Evolutionary conservation across 2,113 vertebrate species (phyloP).

Genomic region (Sinosuthora webbiana): DNA sequence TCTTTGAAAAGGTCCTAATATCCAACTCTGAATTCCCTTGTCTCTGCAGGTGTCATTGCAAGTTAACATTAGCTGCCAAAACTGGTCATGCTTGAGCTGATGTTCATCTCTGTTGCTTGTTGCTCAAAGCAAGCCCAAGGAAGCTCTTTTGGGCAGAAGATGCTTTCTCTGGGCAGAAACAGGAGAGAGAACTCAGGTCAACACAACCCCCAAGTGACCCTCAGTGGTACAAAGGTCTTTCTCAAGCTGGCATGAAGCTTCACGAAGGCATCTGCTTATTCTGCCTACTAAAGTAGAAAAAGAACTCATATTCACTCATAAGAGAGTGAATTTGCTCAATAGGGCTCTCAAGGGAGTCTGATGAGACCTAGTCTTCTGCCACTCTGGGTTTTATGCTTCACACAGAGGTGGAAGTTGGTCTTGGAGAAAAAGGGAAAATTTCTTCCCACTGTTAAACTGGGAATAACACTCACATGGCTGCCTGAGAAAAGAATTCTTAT

Average conservation of each 20-base stretch:
- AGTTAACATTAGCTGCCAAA: not conserved
- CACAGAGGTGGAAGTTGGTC: not conserved
- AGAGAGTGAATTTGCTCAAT: not conserved
- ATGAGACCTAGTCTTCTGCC: not conserved
- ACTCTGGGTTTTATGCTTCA: not conserved
- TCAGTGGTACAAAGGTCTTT: not conserved
- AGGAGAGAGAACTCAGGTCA: not conserved
- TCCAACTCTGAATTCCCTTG: not conserved
- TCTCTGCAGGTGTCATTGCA: conserved; percentile 12
- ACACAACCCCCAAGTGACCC: not conserved
- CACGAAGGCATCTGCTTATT: not conserved
- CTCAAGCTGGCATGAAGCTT: not conserved
- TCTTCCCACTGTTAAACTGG: not conserved
- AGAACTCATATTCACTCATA: not conserved
- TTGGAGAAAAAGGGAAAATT: not conserved
- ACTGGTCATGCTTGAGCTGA: not conserved
- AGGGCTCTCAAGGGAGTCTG: not conserved
- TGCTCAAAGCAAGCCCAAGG: not conserved
- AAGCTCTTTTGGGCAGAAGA: not conserved
- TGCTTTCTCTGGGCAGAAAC: not conserved
- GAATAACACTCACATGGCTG: not conserved
- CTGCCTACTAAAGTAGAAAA: not conserved
- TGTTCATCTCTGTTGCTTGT: not conserved
- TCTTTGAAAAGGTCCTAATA: conserved; percentile 28
- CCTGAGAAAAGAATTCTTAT: not conserved